Evolutionary conservation across 2,113 vertebrate species (phyloP), one percentile per base, ranked within the genome.

Genomic region (Maccullochella peelii): DNA sequence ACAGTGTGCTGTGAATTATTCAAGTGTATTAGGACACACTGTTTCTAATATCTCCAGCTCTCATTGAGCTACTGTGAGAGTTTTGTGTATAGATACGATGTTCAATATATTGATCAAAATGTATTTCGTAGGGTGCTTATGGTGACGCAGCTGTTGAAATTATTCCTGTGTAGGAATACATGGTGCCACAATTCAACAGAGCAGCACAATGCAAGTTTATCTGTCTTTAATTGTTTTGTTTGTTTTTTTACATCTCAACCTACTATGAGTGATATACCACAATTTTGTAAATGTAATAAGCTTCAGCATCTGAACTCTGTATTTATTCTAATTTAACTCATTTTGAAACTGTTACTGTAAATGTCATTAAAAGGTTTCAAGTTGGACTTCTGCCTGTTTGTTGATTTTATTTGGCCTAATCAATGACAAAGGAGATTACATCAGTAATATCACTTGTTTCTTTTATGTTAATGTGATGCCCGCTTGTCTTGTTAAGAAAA

Each of bases 291-390:
- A 83, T 59, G 27, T 69, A 14, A 16, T 65, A 70, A 27, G 8
- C 38, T 72, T 73, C 40, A 57, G 20, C 40, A 77, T 70, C 47
- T 85, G 63, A 88, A 80, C 66, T 77, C 23, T 85, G 77, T 93
- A 90, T 93, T 92, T 91, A 88, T 93, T 90, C 40, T 86, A 82
- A 86, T 86, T 87, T 82, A 89, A 82, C 25, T 40, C 38, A 62
- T 74, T 63, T 84, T 80, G n/a, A 88, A 88, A 73, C 49, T 59
- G 61, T 80, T 80, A 71, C 52, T 87, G 47, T 87, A 79, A 75
- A 83, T 76, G n/a, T 78, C 62, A 91, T 80, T 92, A 91, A 91
- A 92, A 65, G 0, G 5, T 77, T 73, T 81, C 47, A 65, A 25
- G 8, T 65, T 74, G 25, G 9, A 65, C 33, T 8, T 73, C 0